Percentiles rank a stretch among this genome's conserved stretches.
Conservation (phyloP, 2,113 vertebrate genomes). For the Octodon degus region DNA sequence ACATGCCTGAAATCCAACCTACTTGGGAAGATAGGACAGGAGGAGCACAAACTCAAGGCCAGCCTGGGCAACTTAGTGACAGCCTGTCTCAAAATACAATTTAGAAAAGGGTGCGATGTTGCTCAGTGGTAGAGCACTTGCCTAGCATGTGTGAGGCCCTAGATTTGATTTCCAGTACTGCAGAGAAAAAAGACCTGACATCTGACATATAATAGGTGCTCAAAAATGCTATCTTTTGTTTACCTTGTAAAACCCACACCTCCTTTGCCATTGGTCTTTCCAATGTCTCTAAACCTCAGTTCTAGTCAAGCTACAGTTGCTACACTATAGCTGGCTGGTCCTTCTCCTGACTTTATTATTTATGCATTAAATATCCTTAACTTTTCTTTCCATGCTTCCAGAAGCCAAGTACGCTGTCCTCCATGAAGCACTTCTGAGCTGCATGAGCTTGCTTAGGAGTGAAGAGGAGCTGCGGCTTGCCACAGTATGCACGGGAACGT, state of each 20-base stretch:
- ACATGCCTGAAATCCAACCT: neutral
- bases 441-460: neutral
- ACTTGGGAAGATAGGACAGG: neutral
- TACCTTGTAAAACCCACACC: neutral
- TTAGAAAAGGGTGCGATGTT: neutral
- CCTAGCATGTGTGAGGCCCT: neutral
- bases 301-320: neutral
- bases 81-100: neutral
- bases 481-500: neutral
- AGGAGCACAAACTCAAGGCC: neutral
- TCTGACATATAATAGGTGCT: neutral
- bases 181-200: neutral
- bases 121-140: neutral
- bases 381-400: constrained; percentile 21
- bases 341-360: constrained; percentile 27
- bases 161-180: neutral
- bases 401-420: neutral
- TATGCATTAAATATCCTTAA: neutral
- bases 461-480: neutral
- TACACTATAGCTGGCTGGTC: neutral
- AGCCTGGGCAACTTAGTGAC: neutral
- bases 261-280: constrained; percentile 9
- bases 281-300: neutral
- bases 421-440: constrained; percentile 31
- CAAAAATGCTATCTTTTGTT: constrained; percentile 16